Evolutionary conservation across 1,140 invertebrate species (phyloP).

Genomic region (Phymorhynchus buccinoides): DNA sequence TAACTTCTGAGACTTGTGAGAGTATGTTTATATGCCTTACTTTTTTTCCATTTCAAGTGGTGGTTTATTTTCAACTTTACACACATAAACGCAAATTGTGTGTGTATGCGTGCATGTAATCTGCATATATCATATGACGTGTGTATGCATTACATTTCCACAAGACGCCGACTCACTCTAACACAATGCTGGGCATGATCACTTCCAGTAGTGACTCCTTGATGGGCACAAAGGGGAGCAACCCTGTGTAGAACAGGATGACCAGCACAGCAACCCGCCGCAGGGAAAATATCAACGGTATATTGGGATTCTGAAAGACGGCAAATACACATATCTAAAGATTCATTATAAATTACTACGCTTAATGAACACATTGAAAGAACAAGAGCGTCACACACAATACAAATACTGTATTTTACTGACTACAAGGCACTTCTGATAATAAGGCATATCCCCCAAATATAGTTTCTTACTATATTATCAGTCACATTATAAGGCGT

Average conservation of each 20-base stretch:
- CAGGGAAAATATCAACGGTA: constrained; percentile 81
- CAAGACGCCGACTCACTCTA: constrained; percentile 47
- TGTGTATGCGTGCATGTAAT: not conserved
- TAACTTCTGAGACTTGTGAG: too few species aligned
- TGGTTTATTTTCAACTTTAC: not conserved
- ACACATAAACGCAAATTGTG: not conserved
- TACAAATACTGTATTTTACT: too few species aligned
- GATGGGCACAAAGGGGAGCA: constrained; percentile 82
- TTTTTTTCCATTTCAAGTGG: not conserved
- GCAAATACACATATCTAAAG: constrained; percentile 30
- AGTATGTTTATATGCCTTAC: too few species aligned
- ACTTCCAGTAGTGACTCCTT: constrained; percentile 83
- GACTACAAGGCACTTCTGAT: too few species aligned
- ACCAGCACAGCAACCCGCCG: constrained; percentile 77
- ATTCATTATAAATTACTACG: not conserved
- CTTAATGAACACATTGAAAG: not conserved
- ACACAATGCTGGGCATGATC: constrained; percentile 79
- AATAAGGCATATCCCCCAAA: too few species aligned
- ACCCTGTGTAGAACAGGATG: constrained; percentile 79
- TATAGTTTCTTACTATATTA: too few species aligned
- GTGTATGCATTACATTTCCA: too few species aligned
- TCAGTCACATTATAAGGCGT: too few species aligned
- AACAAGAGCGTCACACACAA: not conserved
- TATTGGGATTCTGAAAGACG: constrained; percentile 78
- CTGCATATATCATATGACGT: not conserved